Percentiles rank a stretch among this genome's conserved stretches.
Evolutionary conservation across 2,113 vertebrate species (phyloP).

Genomic region (Bufo gargarizans): DNA sequence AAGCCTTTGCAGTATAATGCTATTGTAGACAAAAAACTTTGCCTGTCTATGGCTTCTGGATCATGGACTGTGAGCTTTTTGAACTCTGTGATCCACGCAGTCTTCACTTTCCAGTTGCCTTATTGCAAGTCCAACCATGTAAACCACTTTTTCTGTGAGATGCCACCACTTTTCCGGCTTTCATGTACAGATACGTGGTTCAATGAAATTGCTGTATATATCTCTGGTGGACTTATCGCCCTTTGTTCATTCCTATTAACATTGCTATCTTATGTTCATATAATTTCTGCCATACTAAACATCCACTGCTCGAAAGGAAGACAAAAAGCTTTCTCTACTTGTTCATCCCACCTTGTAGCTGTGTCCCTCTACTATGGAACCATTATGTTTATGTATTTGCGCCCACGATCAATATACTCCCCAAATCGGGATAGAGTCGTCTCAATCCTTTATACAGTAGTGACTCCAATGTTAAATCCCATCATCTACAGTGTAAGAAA

Average conservation of each 20-base stretch:
- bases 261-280: slow-evolving; percentile 7
- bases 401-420: not conserved
- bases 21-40: not conserved
- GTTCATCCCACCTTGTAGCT: slow-evolving; percentile 19
- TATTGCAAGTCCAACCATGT: not conserved
- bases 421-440: not conserved
- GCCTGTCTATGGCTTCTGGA: not conserved
- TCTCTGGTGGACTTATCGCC: slow-evolving; percentile 52
- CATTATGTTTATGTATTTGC: slow-evolving; percentile 30
- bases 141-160: slow-evolving; percentile 17
- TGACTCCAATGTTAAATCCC: slow-evolving; percentile 15
- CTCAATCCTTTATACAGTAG: not conserved
- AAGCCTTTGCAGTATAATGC: not conserved
- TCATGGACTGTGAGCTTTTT: slow-evolving; percentile 9
- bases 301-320: not conserved
- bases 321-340: slow-evolving; percentile 55
- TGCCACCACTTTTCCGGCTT: slow-evolving; percentile 4
- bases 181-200: not conserved
- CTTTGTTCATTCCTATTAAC: not conserved
- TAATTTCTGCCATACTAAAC: not conserved
- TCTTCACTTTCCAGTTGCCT: not conserved
- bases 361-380: slow-evolving; percentile 38
- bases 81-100: not conserved
- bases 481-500: slow-evolving; percentile 40
- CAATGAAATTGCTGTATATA: slow-evolving; percentile 44